Base-by-base conservation (phyloP, 2,113 vertebrate genomes). In the Cyprinodon tularosa region DNA sequence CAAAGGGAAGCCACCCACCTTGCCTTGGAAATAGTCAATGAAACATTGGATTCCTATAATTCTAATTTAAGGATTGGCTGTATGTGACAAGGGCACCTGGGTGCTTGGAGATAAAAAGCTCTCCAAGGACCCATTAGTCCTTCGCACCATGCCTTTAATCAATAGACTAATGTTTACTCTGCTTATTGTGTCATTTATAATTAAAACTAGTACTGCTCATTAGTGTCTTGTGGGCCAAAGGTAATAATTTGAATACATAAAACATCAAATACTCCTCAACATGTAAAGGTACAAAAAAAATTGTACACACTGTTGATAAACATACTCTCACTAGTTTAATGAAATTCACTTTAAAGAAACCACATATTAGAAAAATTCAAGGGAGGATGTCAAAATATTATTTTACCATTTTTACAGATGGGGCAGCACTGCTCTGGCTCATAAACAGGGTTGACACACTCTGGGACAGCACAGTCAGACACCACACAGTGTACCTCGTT, bases 401-500 rank as follows among this genome's bases (percentile, higher is more conserved):
- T 90, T 96, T 97, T 97, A 99, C 98, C 98, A 90, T 99, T 98
- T 96, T 99, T 99, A 96, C 98, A 99, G 96, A 99, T 96, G 85
- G 98, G 98, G 93, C 98, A 99, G 96, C 98, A 99, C 89, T 99
- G 97, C 83, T 99, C 97, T 80, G 98, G 98, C 91, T 99, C 98
- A 86, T 99, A 99, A 92, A 99, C 96, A 15, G 98, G 98, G 95
- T 99, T 99, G 95, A 99, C 98, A 88, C 98, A 99, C 91, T 99
- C 98, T 10, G 98, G 98, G 85, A 98, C 96, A 61, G 98, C 97
- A 84, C 98, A 99, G 96, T 99, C 98, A 76, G 97, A 97, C 94
- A 99, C 98, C 96, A 99, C 96, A 91, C 98, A 99, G 96, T 99
- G 97, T 91, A 99, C 98, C 95, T 99, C 98, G 87, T 98, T 99